Percentiles rank a stretch among this genome's conserved stretches.
These are phyloP conservation scores for Camelus dromedarius DNA, from an alignment of 2,113 vertebrate species.

Conservation along the genomic window DNA sequence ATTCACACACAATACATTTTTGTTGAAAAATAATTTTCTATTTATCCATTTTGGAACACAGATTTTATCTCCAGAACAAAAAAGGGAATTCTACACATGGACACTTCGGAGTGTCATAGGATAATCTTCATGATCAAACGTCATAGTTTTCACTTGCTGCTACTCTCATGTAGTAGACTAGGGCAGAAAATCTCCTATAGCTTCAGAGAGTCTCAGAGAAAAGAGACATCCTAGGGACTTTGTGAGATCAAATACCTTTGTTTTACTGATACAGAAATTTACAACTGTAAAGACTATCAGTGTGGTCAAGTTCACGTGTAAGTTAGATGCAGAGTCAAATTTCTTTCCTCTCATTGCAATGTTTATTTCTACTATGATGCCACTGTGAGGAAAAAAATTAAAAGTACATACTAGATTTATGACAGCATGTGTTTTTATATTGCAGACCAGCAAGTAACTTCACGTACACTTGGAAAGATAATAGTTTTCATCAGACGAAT, in stretches of 20 bases:
- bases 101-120: background rate
- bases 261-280: slow-evolving; percentile 21
- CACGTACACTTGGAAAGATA: background rate
- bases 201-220: background rate
- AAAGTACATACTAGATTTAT: background rate
- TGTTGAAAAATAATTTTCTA: background rate
- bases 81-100: background rate
- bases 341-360: background rate
- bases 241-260: background rate
- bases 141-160: background rate
- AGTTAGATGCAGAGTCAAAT: background rate
- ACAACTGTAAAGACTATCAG: background rate
- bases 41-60: background rate
- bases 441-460: background rate
- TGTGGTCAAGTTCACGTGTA: background rate
- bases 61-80: background rate
- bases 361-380: background rate
- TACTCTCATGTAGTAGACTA: background rate
- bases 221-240: background rate
- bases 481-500: background rate
- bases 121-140: background rate
- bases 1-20: background rate
- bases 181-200: background rate
- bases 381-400: background rate
- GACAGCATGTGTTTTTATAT: background rate